These are phyloP conservation scores for Drosophila fungiperda DNA, from an alignment of 2,888 invertebrate species.

Conservation along the genomic window DNA sequence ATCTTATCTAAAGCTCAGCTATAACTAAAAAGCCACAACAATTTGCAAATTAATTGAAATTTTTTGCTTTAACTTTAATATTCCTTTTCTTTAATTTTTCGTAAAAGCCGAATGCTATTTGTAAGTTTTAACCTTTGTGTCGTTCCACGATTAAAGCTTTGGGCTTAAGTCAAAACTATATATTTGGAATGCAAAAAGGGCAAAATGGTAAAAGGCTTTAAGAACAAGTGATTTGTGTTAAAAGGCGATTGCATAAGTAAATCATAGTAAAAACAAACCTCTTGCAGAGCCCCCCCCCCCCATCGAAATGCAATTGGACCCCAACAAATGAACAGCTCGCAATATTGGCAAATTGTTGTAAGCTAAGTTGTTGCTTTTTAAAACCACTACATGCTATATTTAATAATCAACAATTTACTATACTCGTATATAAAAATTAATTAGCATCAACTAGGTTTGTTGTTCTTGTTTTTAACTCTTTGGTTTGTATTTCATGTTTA, in stretches of 20 bases:
- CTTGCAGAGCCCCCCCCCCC: conserved; percentile 5
- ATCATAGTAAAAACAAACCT: conserved; percentile 8
- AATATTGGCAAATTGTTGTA: conserved; percentile 52
- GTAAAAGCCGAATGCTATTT: conserved; percentile 20
- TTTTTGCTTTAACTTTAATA: conserved; percentile 13
- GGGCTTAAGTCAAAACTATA: conserved; percentile 40
- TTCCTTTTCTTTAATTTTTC: conserved; percentile 17
- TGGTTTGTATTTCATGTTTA: conserved; percentile 69
- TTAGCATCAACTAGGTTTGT: conserved; percentile 69
- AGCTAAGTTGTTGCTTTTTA: conserved; percentile 59
- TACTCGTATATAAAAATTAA: conserved; percentile 75
- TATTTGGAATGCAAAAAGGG: conserved; percentile 19
- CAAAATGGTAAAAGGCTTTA: conserved; percentile 33
- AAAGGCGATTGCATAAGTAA: conserved; percentile 26
- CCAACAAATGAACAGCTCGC: conserved; percentile 26
- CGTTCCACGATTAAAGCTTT: conserved; percentile 83
- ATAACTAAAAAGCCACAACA: conserved; percentile 76
- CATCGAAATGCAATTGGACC: conserved; percentile 22
- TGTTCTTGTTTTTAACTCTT: conserved; percentile 66
- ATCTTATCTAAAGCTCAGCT: conserved; percentile 68
- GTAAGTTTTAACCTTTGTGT: conserved; percentile 65
- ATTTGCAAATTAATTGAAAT: conserved; percentile 64
- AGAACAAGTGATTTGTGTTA: conserved; percentile 9
- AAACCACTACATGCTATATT: conserved; percentile 75
- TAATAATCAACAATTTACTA: conserved; percentile 81